Evolutionary conservation across 2,113 vertebrate species (phyloP).

Genomic region (Odobenus rosmarus): DNA sequence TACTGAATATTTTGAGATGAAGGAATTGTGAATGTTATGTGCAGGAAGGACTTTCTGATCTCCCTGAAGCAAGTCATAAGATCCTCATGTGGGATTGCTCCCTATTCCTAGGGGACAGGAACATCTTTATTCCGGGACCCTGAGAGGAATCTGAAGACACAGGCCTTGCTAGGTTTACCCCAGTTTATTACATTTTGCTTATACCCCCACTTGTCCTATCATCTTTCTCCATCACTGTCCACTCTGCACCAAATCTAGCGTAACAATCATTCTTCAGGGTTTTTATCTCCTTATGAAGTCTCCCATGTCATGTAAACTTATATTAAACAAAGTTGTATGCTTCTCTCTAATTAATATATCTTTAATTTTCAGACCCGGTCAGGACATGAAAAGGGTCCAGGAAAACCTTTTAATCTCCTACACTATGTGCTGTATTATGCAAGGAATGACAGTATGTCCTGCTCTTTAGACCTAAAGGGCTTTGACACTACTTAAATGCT

Average conservation of each 20-base stretch:
- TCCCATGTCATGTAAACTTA: not conserved
- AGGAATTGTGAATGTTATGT: not conserved
- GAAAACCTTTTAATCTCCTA: not conserved
- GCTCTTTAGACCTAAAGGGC: not conserved
- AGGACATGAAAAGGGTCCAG: not conserved
- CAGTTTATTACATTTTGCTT: not conserved
- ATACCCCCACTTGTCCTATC: not conserved
- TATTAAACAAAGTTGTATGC: not conserved
- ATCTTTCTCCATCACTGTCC: not conserved
- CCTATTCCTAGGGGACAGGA: not conserved
- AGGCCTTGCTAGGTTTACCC: not conserved
- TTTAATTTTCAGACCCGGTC: not conserved
- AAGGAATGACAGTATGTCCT: not conserved
- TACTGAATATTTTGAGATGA: not conserved
- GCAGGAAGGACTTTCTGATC: not conserved
- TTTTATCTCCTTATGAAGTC: not conserved
- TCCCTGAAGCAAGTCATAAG: not conserved
- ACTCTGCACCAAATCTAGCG: not conserved
- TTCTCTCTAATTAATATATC: not conserved
- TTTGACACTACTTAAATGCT: not conserved
- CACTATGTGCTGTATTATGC: not conserved
- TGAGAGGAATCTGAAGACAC: not conserved
- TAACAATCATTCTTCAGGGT: not conserved
- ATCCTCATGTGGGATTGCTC: not conserved
- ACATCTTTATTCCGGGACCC: not conserved